A percentile compares a stretch with the other conserved stretches of the same genome.
phyloP scores from a whole-genome alignment of 23 tunicate genomes.

The Corella eumyota region DNA sequence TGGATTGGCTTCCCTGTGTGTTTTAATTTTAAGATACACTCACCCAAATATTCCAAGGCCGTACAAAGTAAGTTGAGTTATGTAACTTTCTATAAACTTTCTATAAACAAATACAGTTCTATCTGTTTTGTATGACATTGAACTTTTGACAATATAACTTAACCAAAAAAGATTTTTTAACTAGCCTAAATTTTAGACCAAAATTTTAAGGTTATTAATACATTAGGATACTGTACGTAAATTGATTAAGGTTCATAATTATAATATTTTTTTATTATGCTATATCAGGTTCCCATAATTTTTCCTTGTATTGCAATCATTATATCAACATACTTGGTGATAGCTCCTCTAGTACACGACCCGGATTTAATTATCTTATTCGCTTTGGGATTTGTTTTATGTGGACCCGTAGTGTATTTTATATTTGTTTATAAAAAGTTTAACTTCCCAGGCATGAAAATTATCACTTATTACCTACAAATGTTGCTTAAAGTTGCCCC shows the following conservation, averaged over 20 bases:
- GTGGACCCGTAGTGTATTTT: slow-evolving; percentile 19
- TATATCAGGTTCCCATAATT: slow-evolving; percentile 27
- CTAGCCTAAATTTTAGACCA: too few relatives aligned
- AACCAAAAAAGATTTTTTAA: neutral
- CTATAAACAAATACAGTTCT: too few relatives aligned
- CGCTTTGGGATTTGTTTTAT: slow-evolving; percentile 12
- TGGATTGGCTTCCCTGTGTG: slow-evolving; percentile 39
- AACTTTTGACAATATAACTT: too few relatives aligned
- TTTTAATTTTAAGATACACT: slow-evolving; percentile 39
- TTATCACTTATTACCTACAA: slow-evolving; percentile 3
- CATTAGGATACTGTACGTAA: too few relatives aligned
- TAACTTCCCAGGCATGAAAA: slow-evolving; percentile 13
- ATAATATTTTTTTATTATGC: too few relatives aligned
- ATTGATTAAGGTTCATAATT: too few relatives aligned
- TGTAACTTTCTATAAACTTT: too few relatives aligned
- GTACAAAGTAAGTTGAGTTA: too few relatives aligned
- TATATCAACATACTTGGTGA: slow-evolving; percentile 13
- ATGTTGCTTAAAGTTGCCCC: slow-evolving; percentile 18
- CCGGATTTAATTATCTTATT: slow-evolving; percentile 12
- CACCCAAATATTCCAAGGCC: slow-evolving; percentile 38
- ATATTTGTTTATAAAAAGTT: slow-evolving; percentile 25
- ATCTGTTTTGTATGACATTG: too few relatives aligned
- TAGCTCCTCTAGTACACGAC: slow-evolving; percentile 25
- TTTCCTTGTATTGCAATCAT: slow-evolving; percentile 10
- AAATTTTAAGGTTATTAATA: too few relatives aligned